Conservation (phyloP, 2,888 invertebrate genomes). For the Trissolcus japonicus region DNA sequence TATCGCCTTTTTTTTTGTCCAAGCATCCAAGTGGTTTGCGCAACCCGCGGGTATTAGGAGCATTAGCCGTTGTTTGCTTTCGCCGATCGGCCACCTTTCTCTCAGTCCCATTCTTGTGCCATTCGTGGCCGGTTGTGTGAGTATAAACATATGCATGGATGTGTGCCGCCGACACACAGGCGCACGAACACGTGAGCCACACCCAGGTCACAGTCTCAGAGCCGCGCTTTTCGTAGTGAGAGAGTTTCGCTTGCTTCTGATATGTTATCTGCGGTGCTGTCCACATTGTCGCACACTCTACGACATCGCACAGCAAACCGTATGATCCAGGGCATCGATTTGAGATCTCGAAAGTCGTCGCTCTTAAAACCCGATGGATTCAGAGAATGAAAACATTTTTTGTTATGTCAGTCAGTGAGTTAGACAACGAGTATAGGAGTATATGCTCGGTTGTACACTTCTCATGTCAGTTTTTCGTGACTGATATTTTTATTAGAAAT, state of each 20-base stretch:
- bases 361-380: too few relatives aligned
- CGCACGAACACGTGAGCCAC: slow-evolving; percentile 44
- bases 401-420: background rate
- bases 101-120: slow-evolving; percentile 55
- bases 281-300: slow-evolving; percentile 39
- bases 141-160: background rate
- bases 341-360: slow-evolving; percentile 1
- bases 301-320: slow-evolving; percentile 26
- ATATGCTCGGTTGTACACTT: background rate
- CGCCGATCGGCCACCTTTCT: slow-evolving; percentile 51
- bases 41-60: slow-evolving; percentile 49
- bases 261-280: slow-evolving; percentile 43
- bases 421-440: too few relatives aligned
- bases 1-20: background rate
- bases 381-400: background rate
- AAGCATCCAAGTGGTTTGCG: slow-evolving; percentile 31
- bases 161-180: background rate
- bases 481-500: slow-evolving; percentile 9
- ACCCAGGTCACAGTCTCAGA: slow-evolving; percentile 56
- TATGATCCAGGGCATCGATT: slow-evolving; percentile 46
- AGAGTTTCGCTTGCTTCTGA: slow-evolving; percentile 46
- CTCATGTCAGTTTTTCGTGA: background rate
- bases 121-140: slow-evolving; percentile 9
- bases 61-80: slow-evolving; percentile 54
- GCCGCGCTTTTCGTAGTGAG: slow-evolving; percentile 46